A percentile compares a stretch with the other conserved stretches of the same genome.
Conservation (phyloP, 2,888 invertebrate genomes). For the Limulus polyphemus region DNA sequence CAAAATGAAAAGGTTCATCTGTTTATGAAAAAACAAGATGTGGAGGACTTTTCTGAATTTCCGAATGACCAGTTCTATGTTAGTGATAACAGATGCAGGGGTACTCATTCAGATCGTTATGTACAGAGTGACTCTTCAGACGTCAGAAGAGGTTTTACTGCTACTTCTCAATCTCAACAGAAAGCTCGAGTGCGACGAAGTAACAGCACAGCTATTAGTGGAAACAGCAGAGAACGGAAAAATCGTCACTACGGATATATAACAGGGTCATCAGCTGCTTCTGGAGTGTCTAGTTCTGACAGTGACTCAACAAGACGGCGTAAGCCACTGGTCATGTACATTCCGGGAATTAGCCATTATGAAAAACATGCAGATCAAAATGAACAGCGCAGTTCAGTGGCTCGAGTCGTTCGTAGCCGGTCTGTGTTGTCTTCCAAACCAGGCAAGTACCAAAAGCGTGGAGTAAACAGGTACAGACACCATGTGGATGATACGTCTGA, state of each 20-base stretch:
- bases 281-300: constrained; percentile 21
- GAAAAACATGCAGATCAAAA: constrained; percentile 15
- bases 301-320: constrained; percentile 16
- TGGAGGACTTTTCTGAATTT: no score
- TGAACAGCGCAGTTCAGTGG: constrained; percentile 11
- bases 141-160: constrained; percentile 25
- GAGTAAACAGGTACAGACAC: no score
- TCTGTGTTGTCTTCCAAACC: constrained; percentile 20
- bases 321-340: constrained; percentile 26
- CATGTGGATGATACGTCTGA: no score
- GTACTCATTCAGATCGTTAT: no score
- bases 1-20: no score
- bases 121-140: constrained; percentile 17
- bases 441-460: constrained; percentile 5
- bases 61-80: no score
- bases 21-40: no score
- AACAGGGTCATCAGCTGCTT: constrained; percentile 12
- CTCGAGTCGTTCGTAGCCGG: constrained; percentile 18
- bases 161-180: constrained; percentile 26
- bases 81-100: no score
- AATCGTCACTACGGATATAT: background rate
- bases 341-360: constrained; percentile 24
- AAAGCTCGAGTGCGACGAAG: constrained; percentile 16
- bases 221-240: constrained; percentile 8
- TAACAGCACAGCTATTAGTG: constrained; percentile 13